Conservation (phyloP, 1,140 invertebrate species). For the fruit fly (Drosophila melanogaster) region Release_6_plus_ISO1_MT NT_033779.5:13946501-13947000, state of each 20-base stretch:
- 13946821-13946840: conserved; percentile 14
- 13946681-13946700: conserved; percentile 59
- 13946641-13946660: conserved; percentile 29
- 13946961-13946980: background rate
- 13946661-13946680: conserved; percentile 47
- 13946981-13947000: conserved; percentile 29
- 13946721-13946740: conserved; percentile 57
- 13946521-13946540: conserved; percentile 80
- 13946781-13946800: conserved; percentile 77
- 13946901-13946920: conserved; percentile 6
- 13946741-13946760: conserved; percentile 47
- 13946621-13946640: conserved; percentile 56
- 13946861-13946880: background rate
- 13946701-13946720: conserved; percentile 44
- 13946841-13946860: conserved; percentile 52
- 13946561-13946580: conserved; percentile 38
- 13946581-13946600: conserved; percentile 11
- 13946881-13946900: conserved; percentile 7
- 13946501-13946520: conserved; percentile 51
- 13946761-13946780: conserved; percentile 40
- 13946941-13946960: conserved; percentile 26
- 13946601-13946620: background rate
- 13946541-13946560: conserved; percentile 67
- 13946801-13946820: conserved; percentile 14
- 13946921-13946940: conserved; percentile 12